A percentile compares a stretch with the other conserved stretches of the same genome.
Evolutionary conservation across 2,113 vertebrate genomes (phyloP).

Genomic region (Cyprinus carpio): DNA sequence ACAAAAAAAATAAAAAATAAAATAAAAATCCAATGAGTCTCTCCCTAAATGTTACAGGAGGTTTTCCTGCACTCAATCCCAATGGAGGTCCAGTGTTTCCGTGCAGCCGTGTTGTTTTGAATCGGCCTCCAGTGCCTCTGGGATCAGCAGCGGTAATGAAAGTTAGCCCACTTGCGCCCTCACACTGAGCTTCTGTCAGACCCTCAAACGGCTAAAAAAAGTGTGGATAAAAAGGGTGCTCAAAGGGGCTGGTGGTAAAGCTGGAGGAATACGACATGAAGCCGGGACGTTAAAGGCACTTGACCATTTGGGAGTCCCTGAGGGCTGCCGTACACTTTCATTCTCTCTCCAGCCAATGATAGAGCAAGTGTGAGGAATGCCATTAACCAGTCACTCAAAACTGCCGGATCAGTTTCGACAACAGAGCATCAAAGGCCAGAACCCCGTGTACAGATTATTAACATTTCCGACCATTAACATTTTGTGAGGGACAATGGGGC

Average conservation of each 20-base stretch:
- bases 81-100: slow-evolving; percentile 50
- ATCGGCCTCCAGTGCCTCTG: slow-evolving; percentile 45
- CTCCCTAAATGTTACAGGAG: slow-evolving; percentile 35
- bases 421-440: slow-evolving; percentile 64
- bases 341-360: slow-evolving; percentile 43
- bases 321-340: slow-evolving; percentile 55
- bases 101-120: background rate
- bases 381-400: slow-evolving; percentile 70
- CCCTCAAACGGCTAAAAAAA: slow-evolving; percentile 43
- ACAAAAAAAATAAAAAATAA: background rate
- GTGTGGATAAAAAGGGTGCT: slow-evolving; percentile 53
- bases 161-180: slow-evolving; percentile 41
- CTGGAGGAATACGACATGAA: slow-evolving; percentile 57
- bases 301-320: slow-evolving; percentile 71
- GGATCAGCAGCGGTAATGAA: slow-evolving; percentile 65
- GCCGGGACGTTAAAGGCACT: slow-evolving; percentile 62
- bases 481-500: slow-evolving; percentile 52
- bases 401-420: slow-evolving; percentile 72
- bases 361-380: slow-evolving; percentile 68
- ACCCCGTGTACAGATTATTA: slow-evolving; percentile 66
- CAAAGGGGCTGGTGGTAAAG: slow-evolving; percentile 57
- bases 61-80: slow-evolving; percentile 45
- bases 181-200: no score
- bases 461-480: slow-evolving; percentile 60
- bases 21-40: slow-evolving; percentile 32